Conservation (phyloP, 2,113 vertebrate genomes). For the Sardina pilchardus region DNA sequence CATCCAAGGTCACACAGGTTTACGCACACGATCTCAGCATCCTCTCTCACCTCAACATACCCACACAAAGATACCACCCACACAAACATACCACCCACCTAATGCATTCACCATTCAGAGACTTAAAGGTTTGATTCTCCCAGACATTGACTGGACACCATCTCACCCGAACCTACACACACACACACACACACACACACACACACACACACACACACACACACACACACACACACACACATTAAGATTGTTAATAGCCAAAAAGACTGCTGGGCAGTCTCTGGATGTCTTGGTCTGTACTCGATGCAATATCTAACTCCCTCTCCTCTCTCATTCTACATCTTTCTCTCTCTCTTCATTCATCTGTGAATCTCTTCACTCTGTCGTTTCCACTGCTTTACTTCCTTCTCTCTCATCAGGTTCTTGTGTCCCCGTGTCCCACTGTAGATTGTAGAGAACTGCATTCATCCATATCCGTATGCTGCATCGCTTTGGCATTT, state of each 20-base stretch:
- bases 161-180: not conserved
- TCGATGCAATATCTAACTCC: not conserved
- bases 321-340: not conserved
- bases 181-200: slow-evolving; percentile 16
- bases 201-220: not conserved
- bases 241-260: not conserved
- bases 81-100: not conserved
- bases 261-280: slow-evolving; percentile 37
- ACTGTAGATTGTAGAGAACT: not conserved
- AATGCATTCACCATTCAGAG: not conserved
- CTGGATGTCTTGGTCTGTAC: not conserved
- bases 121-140: not conserved
- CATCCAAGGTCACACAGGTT: too few relatives aligned
- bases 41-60: not conserved
- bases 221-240: not conserved
- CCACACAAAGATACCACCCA: not conserved
- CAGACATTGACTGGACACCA: not conserved
- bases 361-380: not conserved
- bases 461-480: not conserved
- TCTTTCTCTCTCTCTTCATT: not conserved
- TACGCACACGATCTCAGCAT: too few relatives aligned
- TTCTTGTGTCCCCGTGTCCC: not conserved
- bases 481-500: not conserved
- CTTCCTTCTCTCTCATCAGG: not conserved
- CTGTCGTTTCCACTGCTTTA: not conserved